A percentile compares a stretch with the other conserved stretches of the same genome.
These are phyloP conservation scores for Macquaria australasica DNA, from an alignment of 2,113 vertebrate species.

Conservation along the genomic window DNA sequence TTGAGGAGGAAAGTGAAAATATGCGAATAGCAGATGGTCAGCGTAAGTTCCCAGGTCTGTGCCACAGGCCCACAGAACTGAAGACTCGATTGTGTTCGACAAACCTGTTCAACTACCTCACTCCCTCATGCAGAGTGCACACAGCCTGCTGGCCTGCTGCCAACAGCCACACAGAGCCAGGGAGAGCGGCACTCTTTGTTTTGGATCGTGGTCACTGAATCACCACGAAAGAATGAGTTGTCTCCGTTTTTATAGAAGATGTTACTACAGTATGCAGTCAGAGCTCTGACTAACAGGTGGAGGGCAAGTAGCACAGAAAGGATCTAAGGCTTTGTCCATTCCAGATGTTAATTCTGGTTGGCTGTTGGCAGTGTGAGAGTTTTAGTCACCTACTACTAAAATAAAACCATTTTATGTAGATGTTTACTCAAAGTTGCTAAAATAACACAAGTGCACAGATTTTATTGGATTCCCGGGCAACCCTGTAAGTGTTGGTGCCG, in stretches of 20 bases:
- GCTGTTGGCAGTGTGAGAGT: neutral
- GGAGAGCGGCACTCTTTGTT: slow-evolving; percentile 25
- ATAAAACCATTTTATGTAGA: slow-evolving; percentile 45
- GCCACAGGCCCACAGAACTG: slow-evolving; percentile 1
- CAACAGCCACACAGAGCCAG: slow-evolving; percentile 18
- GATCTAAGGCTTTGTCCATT: neutral
- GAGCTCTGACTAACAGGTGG: slow-evolving; percentile 14
- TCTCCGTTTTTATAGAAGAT: slow-evolving; percentile 31
- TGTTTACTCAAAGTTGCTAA: slow-evolving; percentile 43
- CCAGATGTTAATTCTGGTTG: slow-evolving; percentile 11
- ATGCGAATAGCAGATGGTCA: neutral
- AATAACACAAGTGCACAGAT: slow-evolving; percentile 5
- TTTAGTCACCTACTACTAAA: slow-evolving; percentile 34
- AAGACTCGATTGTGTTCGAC: slow-evolving; percentile 26
- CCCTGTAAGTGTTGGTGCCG: neutral
- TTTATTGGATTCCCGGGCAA: slow-evolving; percentile 15
- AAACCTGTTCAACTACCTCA: slow-evolving; percentile 52
- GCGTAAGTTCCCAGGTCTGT: slow-evolving; percentile 26
- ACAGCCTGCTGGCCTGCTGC: slow-evolving; percentile 21
- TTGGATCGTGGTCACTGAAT: slow-evolving; percentile 45
- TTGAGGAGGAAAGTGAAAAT: slow-evolving; percentile 4
- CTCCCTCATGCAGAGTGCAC: slow-evolving; percentile 30
- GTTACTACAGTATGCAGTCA: slow-evolving; percentile 14
- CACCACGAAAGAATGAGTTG: slow-evolving; percentile 28
- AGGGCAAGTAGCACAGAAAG: neutral